phyloP scores from a whole-genome alignment of 2,888 invertebrate species.

The Lithodes maja region DNA sequence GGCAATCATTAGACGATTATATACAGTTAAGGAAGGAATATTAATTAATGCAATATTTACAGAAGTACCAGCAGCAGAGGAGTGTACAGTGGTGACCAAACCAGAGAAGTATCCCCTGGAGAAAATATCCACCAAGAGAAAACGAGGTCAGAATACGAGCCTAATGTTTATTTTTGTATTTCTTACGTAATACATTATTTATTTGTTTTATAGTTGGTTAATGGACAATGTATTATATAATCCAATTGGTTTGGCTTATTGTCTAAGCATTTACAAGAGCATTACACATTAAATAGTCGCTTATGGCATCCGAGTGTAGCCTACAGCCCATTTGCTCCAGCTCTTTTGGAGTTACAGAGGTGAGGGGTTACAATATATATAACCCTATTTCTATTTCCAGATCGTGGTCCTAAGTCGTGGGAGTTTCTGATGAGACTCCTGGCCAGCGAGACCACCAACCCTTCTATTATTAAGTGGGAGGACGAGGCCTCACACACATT shows the following conservation, averaged over 20 bases:
- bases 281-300: too few relatives aligned
- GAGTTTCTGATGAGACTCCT: conserved; percentile 55
- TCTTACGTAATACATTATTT: not conserved
- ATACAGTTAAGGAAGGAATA: too few relatives aligned
- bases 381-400: not conserved
- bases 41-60: too few relatives aligned
- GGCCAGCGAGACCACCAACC: conserved; percentile 46
- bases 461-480: conserved; percentile 52
- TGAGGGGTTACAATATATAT: not conserved
- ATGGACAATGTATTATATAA: too few relatives aligned
- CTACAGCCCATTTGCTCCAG: too few relatives aligned
- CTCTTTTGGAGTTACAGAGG: not conserved
- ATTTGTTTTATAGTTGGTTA: too few relatives aligned
- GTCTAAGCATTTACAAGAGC: too few relatives aligned
- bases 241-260: too few relatives aligned
- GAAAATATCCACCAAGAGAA: conserved; percentile 42
- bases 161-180: not conserved
- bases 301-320: too few relatives aligned
- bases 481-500: conserved; percentile 34
- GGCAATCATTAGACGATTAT: too few relatives aligned
- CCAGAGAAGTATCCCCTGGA: not conserved
- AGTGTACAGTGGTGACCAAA: not conserved
- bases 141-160: conserved; percentile 17
- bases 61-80: too few relatives aligned
- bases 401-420: conserved; percentile 58